These are phyloP conservation scores for Larimichthys crocea DNA, from an alignment of 2,113 vertebrate genomes.

Conservation along the genomic window DNA sequence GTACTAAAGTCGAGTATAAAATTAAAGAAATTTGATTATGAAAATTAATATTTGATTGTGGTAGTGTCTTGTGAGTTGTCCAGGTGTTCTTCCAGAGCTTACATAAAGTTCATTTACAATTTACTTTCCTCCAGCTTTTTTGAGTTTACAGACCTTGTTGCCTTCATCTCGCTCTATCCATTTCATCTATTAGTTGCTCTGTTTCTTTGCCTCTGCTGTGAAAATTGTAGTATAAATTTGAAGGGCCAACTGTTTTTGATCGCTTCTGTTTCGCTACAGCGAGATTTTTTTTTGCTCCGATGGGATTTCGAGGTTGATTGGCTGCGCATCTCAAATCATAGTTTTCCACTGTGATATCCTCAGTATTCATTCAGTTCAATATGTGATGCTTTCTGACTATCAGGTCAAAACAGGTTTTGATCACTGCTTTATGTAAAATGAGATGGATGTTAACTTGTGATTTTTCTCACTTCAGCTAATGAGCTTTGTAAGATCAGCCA, in stretches of 20 bases:
- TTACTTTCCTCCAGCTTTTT: background rate
- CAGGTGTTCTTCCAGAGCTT: background rate
- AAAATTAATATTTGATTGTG: no score
- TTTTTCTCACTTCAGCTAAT: background rate
- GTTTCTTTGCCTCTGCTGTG: background rate
- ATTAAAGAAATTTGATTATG: no score
- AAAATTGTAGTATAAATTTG: background rate
- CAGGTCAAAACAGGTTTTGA: background rate
- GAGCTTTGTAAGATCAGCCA: slow-evolving; percentile 2
- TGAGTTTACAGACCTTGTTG: background rate
- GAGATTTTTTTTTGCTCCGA: background rate
- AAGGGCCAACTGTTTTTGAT: background rate
- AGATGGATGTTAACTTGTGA: background rate
- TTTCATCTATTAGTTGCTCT: background rate
- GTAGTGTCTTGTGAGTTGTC: background rate
- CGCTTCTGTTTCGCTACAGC: background rate
- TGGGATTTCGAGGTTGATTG: background rate
- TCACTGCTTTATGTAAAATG: background rate
- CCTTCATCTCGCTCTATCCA: background rate
- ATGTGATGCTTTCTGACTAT: background rate
- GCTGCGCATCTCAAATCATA: background rate
- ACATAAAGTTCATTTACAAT: background rate
- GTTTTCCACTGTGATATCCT: background rate
- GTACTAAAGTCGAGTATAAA: no score
- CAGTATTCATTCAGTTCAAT: slow-evolving; percentile 3